These are phyloP conservation scores for Sparidentex hasta DNA, from an alignment of 2,797 vertebrate species.

Conservation along the genomic window DNA sequence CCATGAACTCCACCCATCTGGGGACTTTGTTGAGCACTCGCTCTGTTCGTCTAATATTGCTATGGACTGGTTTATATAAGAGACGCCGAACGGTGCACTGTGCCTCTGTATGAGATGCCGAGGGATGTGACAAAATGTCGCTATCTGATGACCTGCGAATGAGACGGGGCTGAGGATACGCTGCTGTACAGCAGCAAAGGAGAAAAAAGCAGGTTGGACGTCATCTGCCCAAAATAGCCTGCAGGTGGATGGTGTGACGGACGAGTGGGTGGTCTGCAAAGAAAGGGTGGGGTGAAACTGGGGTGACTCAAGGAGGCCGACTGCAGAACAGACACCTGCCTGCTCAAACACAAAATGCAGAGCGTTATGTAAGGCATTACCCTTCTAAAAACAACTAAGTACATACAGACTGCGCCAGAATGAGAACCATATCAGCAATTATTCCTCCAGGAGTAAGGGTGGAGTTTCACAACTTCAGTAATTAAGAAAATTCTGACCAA, in stretches of 20 bases:
- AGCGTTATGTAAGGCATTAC: not conserved
- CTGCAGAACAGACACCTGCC: not conserved
- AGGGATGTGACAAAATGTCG: too few species aligned
- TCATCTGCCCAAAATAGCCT: not conserved
- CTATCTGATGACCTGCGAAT: too few species aligned
- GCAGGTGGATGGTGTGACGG: not conserved
- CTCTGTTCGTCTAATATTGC: too few species aligned
- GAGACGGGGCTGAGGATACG: too few species aligned
- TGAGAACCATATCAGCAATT: not conserved
- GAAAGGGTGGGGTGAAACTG: not conserved
- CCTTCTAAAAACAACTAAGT: not conserved
- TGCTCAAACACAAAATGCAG: not conserved
- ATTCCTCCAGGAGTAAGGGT: not conserved
- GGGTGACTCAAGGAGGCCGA: not conserved
- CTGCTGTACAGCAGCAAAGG: not conserved
- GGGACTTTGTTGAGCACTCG: too few species aligned
- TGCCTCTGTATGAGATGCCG: too few species aligned
- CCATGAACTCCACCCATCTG: too few species aligned
- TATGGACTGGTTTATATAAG: too few species aligned
- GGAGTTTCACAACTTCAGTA: not conserved
- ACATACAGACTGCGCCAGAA: not conserved
- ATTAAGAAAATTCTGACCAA: too few species aligned
- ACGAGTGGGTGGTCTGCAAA: not conserved
- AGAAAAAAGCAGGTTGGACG: not conserved
- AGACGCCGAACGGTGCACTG: too few species aligned